Percentiles rank a stretch among this genome's conserved stretches.
These are phyloP conservation scores for Heteropelma amictum DNA, from an alignment of 2,888 invertebrate genomes.

Conservation along the genomic window DNA sequence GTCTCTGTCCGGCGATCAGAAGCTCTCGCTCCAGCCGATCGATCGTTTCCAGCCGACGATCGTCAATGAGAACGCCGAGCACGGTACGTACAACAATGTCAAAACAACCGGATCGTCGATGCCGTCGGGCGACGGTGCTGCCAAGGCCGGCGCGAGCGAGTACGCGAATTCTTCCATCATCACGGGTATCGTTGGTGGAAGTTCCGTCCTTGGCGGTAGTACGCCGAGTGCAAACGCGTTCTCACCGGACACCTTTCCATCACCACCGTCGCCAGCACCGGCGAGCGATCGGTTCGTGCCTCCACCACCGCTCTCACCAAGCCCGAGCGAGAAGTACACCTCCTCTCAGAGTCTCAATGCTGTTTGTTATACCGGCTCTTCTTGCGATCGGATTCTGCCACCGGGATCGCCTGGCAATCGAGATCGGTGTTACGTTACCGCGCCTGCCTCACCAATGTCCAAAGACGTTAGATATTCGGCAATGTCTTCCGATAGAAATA, in stretches of 20 bases:
- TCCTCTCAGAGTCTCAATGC: slow-evolving; percentile 73
- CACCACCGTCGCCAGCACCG: slow-evolving; percentile 81
- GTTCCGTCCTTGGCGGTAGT: slow-evolving; percentile 9
- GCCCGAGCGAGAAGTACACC: slow-evolving; percentile 77
- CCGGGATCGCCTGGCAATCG: slow-evolving; percentile 69
- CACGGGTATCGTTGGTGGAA: slow-evolving; percentile 27
- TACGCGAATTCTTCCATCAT: slow-evolving; percentile 60
- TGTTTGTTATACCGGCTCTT: slow-evolving; percentile 64
- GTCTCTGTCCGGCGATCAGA: slow-evolving; percentile 63
- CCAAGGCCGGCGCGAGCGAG: slow-evolving; percentile 47
- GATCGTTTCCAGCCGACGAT: slow-evolving; percentile 62
- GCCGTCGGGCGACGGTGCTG: slow-evolving; percentile 28
- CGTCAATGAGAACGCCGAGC: slow-evolving; percentile 50
- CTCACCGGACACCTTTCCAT: slow-evolving; percentile 80
- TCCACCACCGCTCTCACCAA: slow-evolving; percentile 83
- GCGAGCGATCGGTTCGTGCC: slow-evolving; percentile 81
- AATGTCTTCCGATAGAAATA: slow-evolving; percentile 79
- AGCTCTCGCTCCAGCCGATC: slow-evolving; percentile 60
- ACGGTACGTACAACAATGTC: slow-evolving; percentile 40
- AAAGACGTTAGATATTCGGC: slow-evolving; percentile 53
- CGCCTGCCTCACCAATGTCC: slow-evolving; percentile 69
- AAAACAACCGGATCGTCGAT: slow-evolving; percentile 1
- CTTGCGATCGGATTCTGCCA: slow-evolving; percentile 69
- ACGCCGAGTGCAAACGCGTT: slow-evolving; percentile 61
- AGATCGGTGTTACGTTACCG: slow-evolving; percentile 66